Base-by-base conservation (phyloP, 1,140 invertebrate genomes). In the Vanessa atalanta region DNA sequence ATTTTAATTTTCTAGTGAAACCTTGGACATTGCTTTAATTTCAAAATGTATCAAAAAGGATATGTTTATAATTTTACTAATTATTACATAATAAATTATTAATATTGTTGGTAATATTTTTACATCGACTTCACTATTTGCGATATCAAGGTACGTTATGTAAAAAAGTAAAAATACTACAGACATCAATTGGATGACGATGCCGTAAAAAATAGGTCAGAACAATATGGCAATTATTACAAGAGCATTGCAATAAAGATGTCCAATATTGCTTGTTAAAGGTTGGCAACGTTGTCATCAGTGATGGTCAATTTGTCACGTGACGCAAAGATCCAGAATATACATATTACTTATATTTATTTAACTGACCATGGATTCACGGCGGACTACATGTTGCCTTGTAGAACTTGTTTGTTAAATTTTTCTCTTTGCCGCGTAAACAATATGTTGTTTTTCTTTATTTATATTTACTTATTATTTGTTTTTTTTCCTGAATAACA, bases 211-310 rank as follows among this genome's bases (percentile, higher is more conserved):
- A 37, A 13, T 60, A 60, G 37, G 53, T 69, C 37, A 65, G 20
- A 68, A 53, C 31, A 69, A 66, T 74, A 65, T 72, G 69, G 64
- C 69, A 60, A 63, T 68, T 66, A 72, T 71, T 53, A 66, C 16
- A 43, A 61, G 70, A 72, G 67, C 65, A 68, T 65, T 72, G 68
- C 65, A 74, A 73, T 74, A 74, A 74, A 78, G 48, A 74, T 65
- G 69, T 77, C 63, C 53, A 67, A 47, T 51, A 65, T 3, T 31
- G 9, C 61, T 53, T 31, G 31, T 48, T 53, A 53, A 53, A 43
- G 11, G 16, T 55, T 64, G n/a, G 26, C 15, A 47, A 9, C 23
- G 50, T 37, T 60, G 47, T 23, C 15, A 70, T 48, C 16, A 43
- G 7, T 43, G 20, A 12, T 57, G 50, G 9, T 9, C 11, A 26